Percentiles rank a stretch among this genome's conserved stretches.
Conservation (phyloP, 2,797 vertebrate species). For the Cheirogaleus major region DNA sequence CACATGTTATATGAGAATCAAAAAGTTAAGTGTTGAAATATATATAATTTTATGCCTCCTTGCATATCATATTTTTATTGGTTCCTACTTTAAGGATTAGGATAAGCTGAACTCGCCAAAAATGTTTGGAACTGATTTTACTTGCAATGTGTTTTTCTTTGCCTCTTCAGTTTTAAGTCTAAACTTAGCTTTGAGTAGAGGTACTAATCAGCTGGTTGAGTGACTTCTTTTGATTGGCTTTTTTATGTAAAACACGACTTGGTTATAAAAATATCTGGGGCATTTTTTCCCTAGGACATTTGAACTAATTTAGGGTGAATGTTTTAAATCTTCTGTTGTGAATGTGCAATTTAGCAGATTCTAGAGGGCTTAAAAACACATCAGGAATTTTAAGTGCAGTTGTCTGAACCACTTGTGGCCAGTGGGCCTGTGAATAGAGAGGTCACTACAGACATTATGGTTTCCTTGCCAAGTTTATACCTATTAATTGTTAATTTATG, state of each 20-base stretch:
- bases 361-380: slow-evolving; percentile 6
- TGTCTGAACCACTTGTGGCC: neutral
- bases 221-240: slow-evolving; percentile 19
- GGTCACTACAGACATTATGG: neutral
- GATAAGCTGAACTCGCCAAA: neutral
- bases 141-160: neutral
- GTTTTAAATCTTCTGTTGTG: neutral
- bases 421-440: neutral
- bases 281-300: neutral
- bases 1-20: neutral
- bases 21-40: neutral
- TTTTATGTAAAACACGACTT: slow-evolving; percentile 26
- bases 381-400: slow-evolving; percentile 25
- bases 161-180: neutral
- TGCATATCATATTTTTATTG: neutral
- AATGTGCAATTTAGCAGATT: slow-evolving; percentile 33
- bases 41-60: neutral
- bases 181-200: neutral
- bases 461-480: slow-evolving; percentile 20
- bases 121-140: neutral
- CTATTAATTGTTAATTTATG: neutral
- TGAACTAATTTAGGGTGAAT: neutral
- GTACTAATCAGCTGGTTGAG: neutral
- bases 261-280: neutral
- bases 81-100: neutral